Base-by-base conservation (phyloP, 2,113 vertebrate genomes). In the Ellobius talpinus region DNA sequence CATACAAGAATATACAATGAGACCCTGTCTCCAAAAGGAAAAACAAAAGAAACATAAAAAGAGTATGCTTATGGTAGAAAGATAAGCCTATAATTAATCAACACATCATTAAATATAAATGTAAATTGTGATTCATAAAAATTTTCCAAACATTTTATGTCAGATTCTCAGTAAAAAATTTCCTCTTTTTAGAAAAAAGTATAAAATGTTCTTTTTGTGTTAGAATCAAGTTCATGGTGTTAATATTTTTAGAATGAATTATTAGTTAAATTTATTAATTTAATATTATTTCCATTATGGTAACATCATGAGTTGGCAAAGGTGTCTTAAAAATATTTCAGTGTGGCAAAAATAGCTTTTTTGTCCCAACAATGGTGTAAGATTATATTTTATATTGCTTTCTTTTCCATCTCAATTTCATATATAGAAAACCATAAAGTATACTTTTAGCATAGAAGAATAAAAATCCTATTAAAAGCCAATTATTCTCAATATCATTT, bases 91-190 rank as follows among this genome's bases (percentile, higher is more conserved):
- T 86, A 94, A 78, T 19, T 73, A 21, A 90, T 85, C 7, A 45
- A 50, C 68, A 65, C 39, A 87, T 73, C n/a, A 81, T 45, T 42
- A 45, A 89, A 86, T 21, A 94, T 11, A 87, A 90, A 94, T 94
- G 61, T 21, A 91, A 78, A 79, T 84, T 89, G n/a, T 31, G 31
- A 92, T n/a, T 93, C 17, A 77, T 90, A 17, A 84, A 76, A 31
- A 88, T 61, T 96, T 96, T 89, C 12, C 50, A 39, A 86, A 58
- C 29, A 50, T 39, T 89, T n/a, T 82, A 17, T 91, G 61, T 95
- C 36, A 98, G 93, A 95, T 92, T 84, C n/a, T 89, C 24, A 85
- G 52, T 68, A 78, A 93, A 94, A 94, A 89, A 58, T 84, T 5
- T 91, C 1, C 82, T 65, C 14, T 29, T 39, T 96, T 66, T 63